Conservation (phyloP, 2,113 vertebrate genomes). For the Sarotherodon lohbergeri region DNA sequence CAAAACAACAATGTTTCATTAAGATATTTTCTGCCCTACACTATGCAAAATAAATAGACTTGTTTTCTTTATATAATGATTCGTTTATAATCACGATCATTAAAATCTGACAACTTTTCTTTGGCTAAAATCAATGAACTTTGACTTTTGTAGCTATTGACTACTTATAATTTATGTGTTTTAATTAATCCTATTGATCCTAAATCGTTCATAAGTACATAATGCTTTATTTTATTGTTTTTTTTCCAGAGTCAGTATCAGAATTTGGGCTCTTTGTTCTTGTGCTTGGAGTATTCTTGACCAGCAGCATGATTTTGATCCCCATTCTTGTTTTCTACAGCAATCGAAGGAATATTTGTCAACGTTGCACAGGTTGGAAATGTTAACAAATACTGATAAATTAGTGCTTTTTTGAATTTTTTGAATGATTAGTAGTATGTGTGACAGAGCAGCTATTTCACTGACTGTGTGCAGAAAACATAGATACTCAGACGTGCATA, state of each 20-base stretch:
- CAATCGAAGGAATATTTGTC: background rate
- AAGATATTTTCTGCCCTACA: background rate
- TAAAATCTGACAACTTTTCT: background rate
- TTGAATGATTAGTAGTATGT: background rate
- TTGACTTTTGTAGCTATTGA: background rate
- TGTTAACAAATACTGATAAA: background rate
- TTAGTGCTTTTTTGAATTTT: background rate
- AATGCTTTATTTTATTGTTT: background rate
- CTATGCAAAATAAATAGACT: background rate
- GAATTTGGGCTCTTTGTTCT: background rate
- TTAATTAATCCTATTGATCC: background rate
- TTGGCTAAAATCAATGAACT: background rate
- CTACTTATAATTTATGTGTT: background rate
- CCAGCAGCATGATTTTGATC: background rate
- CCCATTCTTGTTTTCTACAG: background rate
- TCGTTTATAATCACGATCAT: background rate
- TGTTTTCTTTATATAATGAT: background rate
- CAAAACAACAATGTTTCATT: background rate
- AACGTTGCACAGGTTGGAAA: background rate
- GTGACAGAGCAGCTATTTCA: background rate
- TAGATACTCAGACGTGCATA: background rate
- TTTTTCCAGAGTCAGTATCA: background rate
- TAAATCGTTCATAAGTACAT: accelerated
- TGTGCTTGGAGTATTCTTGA: background rate
- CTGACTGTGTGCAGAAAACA: background rate